Evolutionary conservation across 1,140 invertebrate species (phyloP), one percentile per base, ranked within the genome.

Genomic region (Drosophila mojavensis): DNA sequence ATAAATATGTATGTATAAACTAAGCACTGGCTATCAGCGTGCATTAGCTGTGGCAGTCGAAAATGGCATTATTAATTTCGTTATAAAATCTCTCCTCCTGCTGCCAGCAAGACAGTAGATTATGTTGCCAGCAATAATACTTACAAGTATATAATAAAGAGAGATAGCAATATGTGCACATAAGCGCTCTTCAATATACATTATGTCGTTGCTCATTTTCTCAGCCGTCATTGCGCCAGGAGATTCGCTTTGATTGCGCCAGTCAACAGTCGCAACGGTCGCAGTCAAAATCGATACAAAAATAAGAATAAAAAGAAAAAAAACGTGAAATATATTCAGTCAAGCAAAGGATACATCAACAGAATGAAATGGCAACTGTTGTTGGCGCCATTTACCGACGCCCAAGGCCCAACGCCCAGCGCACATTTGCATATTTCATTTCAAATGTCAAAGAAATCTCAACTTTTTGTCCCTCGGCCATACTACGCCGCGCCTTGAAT

Each of bases 371-470:
- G 62, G 28, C 70, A 73, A 72, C 36, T 62, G 65, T 53, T 64
- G 53, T 33, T 67, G 70, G 54, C 53, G 63, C 58, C 75, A 64
- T 53, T 63, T 60, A 33, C 60, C 41, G 48, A 39, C 55, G 39
- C 61, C 15, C 11, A 26, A 45, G 15, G 13, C 43, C 51, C 54
- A 39, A 6, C 7, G 26, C 28, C 50, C 47, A 13, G 24, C 24
- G 24, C 28, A n/a, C 48, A 76, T 79, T 79, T 79, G 59, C 76
- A 79, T 79, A 76, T 71, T 79, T 79, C 63, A 79, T 79, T 70
- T 62, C 41, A 63, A 50, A 53, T 63, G 56, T 41, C 56, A 62
- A 50, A 51, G 39, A 69, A 69, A 67, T 62, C 64, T 28, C 59
- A 53, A 50, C 51, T 54, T 48, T 72, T 39, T 47, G 43, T 33